These are phyloP conservation scores for Eristalinus sepulchralis DNA, from an alignment of 2,888 invertebrate species.

Conservation along the genomic window DNA sequence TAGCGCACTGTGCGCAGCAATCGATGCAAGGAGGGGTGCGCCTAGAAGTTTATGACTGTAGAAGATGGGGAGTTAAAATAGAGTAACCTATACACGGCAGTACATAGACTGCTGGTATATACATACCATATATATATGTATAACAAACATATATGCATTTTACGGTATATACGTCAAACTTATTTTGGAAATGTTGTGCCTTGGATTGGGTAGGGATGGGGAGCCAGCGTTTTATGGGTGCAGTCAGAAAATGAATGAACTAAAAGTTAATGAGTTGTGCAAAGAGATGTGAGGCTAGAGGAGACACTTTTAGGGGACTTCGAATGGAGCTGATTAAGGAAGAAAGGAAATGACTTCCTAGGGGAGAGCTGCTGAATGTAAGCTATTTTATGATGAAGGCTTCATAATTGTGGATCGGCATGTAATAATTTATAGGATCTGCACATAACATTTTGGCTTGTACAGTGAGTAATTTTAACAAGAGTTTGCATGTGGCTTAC, in stretches of 20 bases:
- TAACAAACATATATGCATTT: background rate
- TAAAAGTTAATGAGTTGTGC: slow-evolving; percentile 63
- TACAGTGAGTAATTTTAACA: background rate
- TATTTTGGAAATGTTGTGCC: slow-evolving; percentile 31
- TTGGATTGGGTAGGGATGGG: slow-evolving; percentile 16
- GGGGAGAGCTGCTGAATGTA: background rate
- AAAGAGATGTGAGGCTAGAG: slow-evolving; percentile 12
- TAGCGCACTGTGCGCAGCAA: slow-evolving; percentile 51
- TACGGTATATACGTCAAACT: slow-evolving; percentile 13
- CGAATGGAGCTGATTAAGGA: slow-evolving; percentile 37
- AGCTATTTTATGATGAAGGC: slow-evolving; percentile 16
- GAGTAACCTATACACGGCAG: slow-evolving; percentile 24
- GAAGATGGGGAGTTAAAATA: slow-evolving; percentile 60
- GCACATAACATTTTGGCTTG: too few relatives aligned
- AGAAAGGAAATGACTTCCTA: slow-evolving; percentile 8
- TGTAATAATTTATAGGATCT: background rate
- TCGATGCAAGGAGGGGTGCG: slow-evolving; percentile 57
- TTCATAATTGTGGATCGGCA: slow-evolving; percentile 14
- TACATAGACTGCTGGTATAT: slow-evolving; percentile 20
- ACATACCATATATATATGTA: background rate
- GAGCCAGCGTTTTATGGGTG: slow-evolving; percentile 21
- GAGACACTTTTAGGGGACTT: slow-evolving; percentile 33
- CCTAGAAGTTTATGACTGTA: slow-evolving; percentile 59
- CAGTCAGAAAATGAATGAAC: slow-evolving; percentile 60
- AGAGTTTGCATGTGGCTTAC: too few relatives aligned